A percentile compares a stretch with the other conserved stretches of the same genome.
Evolutionary conservation across 2,888 invertebrate genomes (phyloP).

Genomic region (Helleia helle): DNA sequence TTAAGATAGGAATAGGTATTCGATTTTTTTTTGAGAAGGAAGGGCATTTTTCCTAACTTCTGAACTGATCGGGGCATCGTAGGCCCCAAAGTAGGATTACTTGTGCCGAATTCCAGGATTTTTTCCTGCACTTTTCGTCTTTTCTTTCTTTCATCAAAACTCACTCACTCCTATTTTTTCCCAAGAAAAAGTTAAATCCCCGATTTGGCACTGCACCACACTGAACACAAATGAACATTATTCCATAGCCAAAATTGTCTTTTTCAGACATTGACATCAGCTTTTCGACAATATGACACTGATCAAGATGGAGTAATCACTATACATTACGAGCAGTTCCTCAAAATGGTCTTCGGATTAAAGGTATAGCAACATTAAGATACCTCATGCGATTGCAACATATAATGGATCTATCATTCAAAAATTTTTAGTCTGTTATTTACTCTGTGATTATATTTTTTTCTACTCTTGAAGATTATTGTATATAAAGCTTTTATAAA

Average conservation of each 20-base stretch:
- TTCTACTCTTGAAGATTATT: not conserved
- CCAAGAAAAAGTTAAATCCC: too few relatives aligned
- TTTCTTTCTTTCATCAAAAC: too few relatives aligned
- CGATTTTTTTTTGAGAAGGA: too few relatives aligned
- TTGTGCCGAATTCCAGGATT: too few relatives aligned
- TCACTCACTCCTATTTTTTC: too few relatives aligned
- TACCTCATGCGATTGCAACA: not conserved
- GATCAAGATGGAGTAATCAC: constrained; percentile 96
- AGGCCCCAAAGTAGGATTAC: too few relatives aligned
- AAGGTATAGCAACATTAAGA: constrained; percentile 70
- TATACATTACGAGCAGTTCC: constrained; percentile 96
- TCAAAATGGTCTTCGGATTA: constrained; percentile 90
- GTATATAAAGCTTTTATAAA: not conserved
- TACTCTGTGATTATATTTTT: constrained; percentile 3
- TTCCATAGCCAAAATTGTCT: not conserved
- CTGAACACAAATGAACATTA: too few relatives aligned
- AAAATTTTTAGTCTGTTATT: not conserved
- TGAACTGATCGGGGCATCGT: too few relatives aligned
- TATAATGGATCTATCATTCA: not conserved
- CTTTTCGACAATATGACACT: constrained; percentile 91
- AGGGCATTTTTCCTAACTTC: too few relatives aligned
- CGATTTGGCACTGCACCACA: too few relatives aligned
- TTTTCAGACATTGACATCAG: constrained; percentile 88
- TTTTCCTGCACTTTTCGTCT: too few relatives aligned
- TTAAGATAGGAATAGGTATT: too few relatives aligned